Percentiles rank a stretch among this genome's conserved stretches.
phyloP scores from a whole-genome alignment of 2,113 vertebrate genomes.

The Platanista minor region DNA sequence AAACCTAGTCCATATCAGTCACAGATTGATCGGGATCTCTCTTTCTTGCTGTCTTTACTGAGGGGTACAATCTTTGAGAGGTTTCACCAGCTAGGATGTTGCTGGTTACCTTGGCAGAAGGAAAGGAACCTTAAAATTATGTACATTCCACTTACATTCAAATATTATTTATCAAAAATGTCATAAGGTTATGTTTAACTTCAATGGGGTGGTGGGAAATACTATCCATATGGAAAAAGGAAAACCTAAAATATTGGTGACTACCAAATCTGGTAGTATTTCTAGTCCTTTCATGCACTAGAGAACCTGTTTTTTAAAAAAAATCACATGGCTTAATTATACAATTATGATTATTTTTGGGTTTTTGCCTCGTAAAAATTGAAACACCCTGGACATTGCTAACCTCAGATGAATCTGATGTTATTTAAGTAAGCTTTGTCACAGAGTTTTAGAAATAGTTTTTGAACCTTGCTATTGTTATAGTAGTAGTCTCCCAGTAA shows the following conservation, averaged over 20 bases:
- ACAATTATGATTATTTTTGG: neutral
- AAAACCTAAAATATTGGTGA: neutral
- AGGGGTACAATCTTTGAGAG: neutral
- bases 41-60: neutral
- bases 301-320: neutral
- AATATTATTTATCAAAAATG: neutral
- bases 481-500: neutral
- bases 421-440: neutral
- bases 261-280: neutral
- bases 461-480: neutral
- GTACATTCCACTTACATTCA: neutral
- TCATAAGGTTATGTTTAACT: neutral
- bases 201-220: neutral
- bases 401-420: neutral
- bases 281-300: neutral
- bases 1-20: neutral
- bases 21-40: neutral
- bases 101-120: neutral
- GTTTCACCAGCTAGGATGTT: neutral
- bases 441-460: neutral
- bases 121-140: neutral
- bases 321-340: neutral
- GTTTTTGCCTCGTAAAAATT: neutral
- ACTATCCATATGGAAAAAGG: neutral
- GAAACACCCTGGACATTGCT: neutral